Conservation (phyloP, 2,797 vertebrate genomes). For the Microhierax caerulescens region DNA sequence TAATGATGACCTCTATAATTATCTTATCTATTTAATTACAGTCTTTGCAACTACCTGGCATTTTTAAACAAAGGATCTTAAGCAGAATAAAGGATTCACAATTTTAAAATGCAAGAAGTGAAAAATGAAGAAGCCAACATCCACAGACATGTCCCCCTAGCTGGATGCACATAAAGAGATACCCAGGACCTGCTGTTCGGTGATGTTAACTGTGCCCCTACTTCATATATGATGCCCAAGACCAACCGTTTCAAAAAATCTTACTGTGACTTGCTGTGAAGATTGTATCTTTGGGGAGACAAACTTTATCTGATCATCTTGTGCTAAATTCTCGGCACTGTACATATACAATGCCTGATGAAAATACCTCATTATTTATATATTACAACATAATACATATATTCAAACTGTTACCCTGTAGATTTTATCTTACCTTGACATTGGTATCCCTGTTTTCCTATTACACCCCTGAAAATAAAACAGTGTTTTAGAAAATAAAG, state of each 20-base stretch:
- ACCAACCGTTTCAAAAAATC: not conserved
- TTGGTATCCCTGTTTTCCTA: conserved; percentile 99
- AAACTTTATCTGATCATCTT: not conserved
- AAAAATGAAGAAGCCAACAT: not conserved
- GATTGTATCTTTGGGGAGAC: not conserved
- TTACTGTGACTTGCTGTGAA: not conserved
- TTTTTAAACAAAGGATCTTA: conserved; percentile 6
- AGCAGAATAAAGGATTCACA: not conserved
- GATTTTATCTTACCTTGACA: conserved; percentile 93
- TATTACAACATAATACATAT: not conserved
- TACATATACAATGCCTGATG: not conserved
- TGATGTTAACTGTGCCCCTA: not conserved
- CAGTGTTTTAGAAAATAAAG: conserved; percentile 12
- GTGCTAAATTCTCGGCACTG: not conserved
- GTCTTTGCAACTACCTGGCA: not conserved
- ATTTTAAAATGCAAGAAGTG: not conserved
- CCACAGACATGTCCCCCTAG: not conserved
- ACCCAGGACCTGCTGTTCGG: not conserved
- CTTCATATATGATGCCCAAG: not conserved
- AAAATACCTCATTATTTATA: not conserved
- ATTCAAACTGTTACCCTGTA: not conserved
- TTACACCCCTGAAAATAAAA: conserved; percentile 89
- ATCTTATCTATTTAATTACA: conserved; percentile 51
- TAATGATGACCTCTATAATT: conserved; percentile 54
- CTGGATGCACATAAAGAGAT: not conserved